Conservation (phyloP, 2,888 invertebrate species). For the Aspidiotus rigidus region DNA sequence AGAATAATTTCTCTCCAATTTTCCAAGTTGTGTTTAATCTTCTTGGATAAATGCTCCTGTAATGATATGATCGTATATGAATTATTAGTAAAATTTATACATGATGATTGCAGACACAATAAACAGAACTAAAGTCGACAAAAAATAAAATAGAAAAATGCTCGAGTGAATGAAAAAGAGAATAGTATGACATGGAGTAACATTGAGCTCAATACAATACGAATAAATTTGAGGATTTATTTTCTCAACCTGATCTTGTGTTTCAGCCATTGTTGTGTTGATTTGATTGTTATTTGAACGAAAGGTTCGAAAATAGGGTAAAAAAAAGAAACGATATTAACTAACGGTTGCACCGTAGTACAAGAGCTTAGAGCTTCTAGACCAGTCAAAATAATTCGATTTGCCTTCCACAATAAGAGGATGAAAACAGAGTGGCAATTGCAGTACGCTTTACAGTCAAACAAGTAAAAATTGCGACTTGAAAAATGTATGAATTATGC, state of each 20-base stretch:
- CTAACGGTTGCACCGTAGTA: no score
- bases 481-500: no score
- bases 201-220: neutral
- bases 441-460: no score
- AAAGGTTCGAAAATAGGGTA: no score
- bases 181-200: neutral
- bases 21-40: constrained; percentile 21
- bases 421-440: no score
- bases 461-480: no score
- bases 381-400: no score
- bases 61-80: neutral
- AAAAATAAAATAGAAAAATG: neutral
- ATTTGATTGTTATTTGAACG: no score
- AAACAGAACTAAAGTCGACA: neutral
- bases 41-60: constrained; percentile 21
- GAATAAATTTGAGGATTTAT: neutral
- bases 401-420: no score
- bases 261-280: neutral
- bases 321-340: no score
- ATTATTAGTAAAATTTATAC: neutral
- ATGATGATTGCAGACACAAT: no score
- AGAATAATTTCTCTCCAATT: constrained; percentile 31
- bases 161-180: neutral
- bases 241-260: constrained; percentile 6
- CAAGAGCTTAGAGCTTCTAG: no score